Evolutionary conservation across 2,113 vertebrate genomes (phyloP).

Genomic region (Salminus brasiliensis): DNA sequence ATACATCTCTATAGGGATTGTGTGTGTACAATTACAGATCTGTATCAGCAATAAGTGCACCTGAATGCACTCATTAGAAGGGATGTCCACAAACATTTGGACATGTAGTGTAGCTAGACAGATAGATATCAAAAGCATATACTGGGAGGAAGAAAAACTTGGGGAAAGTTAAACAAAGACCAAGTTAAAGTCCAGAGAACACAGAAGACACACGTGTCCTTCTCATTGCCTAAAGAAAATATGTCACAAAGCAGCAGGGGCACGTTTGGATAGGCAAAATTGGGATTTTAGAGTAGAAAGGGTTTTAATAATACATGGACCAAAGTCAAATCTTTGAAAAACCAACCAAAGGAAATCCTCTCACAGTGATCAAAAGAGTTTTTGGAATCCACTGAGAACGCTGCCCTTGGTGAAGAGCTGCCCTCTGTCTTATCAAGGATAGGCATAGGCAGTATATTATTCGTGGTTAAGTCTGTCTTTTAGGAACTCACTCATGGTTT

Average conservation of each 20-base stretch:
- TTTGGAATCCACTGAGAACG: constrained; percentile 7
- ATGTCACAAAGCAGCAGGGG: neutral
- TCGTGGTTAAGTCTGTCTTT: neutral
- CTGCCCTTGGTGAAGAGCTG: neutral
- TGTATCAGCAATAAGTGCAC: no score
- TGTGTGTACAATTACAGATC: no score
- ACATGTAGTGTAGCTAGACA: no score
- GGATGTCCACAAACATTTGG: no score
- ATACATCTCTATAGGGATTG: no score
- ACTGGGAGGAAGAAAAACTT: neutral
- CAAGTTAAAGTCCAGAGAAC: neutral
- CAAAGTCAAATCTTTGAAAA: constrained; percentile 19
- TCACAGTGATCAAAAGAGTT: constrained; percentile 10
- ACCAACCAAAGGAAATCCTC: constrained; percentile 9
- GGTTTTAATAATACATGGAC: neutral
- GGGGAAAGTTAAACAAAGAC: neutral
- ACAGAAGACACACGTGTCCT: neutral
- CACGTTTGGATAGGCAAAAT: neutral
- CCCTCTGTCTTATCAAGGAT: neutral
- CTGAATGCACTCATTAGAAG: no score
- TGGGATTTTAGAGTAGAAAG: neutral
- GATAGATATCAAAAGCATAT: no score
- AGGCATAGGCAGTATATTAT: neutral
- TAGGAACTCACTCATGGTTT: neutral
- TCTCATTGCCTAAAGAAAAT: neutral